These are phyloP conservation scores for Carduelis carduelis DNA, from an alignment of 2,797 vertebrate species.

Conservation along the genomic window DNA sequence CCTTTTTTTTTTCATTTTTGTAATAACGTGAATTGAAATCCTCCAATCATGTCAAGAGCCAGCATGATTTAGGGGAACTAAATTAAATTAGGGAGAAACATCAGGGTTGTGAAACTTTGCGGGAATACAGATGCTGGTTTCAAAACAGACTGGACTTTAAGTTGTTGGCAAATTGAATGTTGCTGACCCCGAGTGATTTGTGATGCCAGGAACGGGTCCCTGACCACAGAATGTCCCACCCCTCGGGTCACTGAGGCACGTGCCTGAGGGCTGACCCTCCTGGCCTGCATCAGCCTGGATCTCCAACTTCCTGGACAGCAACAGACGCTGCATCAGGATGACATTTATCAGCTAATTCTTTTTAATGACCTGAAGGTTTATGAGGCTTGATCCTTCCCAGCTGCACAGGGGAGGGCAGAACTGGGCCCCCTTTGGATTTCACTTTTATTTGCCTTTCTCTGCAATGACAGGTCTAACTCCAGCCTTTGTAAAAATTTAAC, in stretches of 20 bases:
- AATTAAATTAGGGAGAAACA: conserved; percentile 16
- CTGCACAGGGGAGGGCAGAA: background rate
- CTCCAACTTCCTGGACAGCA: background rate
- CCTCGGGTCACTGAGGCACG: background rate
- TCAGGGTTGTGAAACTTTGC: conserved; percentile 14
- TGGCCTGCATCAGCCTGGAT: background rate
- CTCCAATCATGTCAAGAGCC: background rate
- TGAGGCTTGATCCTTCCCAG: background rate
- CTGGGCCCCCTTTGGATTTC: background rate
- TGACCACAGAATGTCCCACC: background rate
- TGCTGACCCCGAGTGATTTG: background rate
- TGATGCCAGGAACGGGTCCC: background rate
- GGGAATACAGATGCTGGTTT: background rate
- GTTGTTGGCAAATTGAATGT: background rate
- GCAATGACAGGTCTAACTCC: background rate
- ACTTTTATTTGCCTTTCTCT: conserved; percentile 1
- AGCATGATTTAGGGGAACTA: background rate
- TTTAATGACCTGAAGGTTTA: background rate
- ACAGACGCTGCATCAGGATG: background rate
- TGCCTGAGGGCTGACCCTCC: background rate
- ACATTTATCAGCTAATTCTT: background rate
- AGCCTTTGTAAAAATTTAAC: background rate
- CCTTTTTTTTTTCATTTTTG: background rate
- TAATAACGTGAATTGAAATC: background rate
- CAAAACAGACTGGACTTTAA: background rate